Evolutionary conservation across 2,888 invertebrate species (phyloP).

Genomic region (Bimastos eiseni): DNA sequence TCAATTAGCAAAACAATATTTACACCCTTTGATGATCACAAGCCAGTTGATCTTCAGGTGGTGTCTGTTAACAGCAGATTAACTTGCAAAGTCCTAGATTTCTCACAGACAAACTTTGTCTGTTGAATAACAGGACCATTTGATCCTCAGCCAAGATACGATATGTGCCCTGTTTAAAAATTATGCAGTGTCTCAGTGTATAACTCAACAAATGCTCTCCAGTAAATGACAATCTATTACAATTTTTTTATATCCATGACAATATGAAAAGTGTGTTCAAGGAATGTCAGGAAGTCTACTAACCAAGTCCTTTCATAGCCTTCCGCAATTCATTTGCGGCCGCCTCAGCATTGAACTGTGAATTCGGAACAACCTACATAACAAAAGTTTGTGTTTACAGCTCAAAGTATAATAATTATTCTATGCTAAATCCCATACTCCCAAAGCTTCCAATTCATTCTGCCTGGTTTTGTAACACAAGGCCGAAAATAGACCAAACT

Average conservation of each 20-base stretch:
- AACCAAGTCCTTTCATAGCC: constrained; percentile 59
- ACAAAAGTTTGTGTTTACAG: not conserved
- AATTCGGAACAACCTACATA: constrained; percentile 30
- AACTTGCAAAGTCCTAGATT: not conserved
- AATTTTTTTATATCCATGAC: not conserved
- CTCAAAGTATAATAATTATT: not conserved
- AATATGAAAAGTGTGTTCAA: not conserved
- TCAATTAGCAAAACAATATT: not conserved
- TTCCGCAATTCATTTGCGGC: constrained; percentile 58
- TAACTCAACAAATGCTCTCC: not conserved
- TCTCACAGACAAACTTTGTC: not conserved
- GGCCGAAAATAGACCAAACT: too few relatives aligned
- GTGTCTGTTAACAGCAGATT: not conserved
- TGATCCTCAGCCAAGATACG: not conserved
- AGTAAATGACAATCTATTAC: not conserved
- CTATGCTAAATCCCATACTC: not conserved
- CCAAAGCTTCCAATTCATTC: not conserved
- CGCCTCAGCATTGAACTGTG: constrained; percentile 57
- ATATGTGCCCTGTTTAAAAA: not conserved
- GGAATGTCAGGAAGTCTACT: constrained; percentile 26
- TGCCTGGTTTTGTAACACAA: too few relatives aligned
- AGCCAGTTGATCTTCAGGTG: not conserved
- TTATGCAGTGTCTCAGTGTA: not conserved
- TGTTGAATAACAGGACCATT: not conserved
- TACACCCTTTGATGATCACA: not conserved